Base-by-base conservation (phyloP, 2,113 vertebrate genomes). In the Sander vitreus region DNA sequence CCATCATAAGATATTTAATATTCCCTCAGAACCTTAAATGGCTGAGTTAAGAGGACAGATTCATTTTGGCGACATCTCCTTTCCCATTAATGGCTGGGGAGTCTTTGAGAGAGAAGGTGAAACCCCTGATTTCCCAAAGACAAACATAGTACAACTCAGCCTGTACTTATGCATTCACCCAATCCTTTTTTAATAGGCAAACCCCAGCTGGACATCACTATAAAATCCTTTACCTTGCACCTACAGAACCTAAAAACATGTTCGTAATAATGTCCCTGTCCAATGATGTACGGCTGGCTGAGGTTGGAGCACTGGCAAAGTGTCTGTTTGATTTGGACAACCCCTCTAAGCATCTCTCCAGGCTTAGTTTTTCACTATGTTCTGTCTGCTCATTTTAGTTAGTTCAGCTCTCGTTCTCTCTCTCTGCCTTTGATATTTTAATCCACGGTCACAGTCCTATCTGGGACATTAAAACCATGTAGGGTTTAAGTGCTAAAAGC, bases 301-400 rank as follows among this genome's bases (percentile, higher is more conserved):
- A 87, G 82, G 79, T n/a, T 62, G 47, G 69, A 83, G 85, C 51
- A n/a, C 84, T 94, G 93, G 93, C 92, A 87, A 30, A 59, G 73
- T 73, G 65, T 90, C 78, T 93, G 92, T 94, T 94, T 93, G 79
- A 78, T 58, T 94, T 95, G 93, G 94, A 94, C 25, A 13, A 62
- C 36, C 2, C 6, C 75, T 74, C 63, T 60, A 68, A 87, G 84
- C 85, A 75, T 88, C 91, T 84, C 72, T 90, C 90, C 91, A 92
- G 85, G 72, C 88, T 77, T 82, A 30, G 54, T 76, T 84, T 92
- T 91, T 89, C 85, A 59, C 81, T 51, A 3, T 5, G 27, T 81
- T 65, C 67, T 0, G 69, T 83, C 73, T 76, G 78, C 66, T 81
- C 75, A 60, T 73, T 83, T 83, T 76, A 77, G 83, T 91, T 79